These are phyloP conservation scores for Protosalanx chinensis DNA, from an alignment of 2,797 vertebrate species.

Conservation along the genomic window DNA sequence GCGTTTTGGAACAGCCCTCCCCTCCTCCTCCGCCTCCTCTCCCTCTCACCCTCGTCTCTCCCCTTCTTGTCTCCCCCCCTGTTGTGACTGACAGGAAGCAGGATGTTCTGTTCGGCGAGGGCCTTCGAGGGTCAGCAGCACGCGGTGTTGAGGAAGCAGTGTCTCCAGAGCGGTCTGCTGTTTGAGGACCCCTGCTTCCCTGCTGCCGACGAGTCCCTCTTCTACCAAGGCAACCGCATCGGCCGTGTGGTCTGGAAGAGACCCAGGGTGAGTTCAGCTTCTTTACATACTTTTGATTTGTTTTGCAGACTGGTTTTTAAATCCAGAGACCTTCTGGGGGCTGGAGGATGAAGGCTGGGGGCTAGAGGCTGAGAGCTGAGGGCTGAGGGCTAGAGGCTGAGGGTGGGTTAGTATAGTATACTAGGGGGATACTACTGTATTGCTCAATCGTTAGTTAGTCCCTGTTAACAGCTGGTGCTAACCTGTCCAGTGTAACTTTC, in stretches of 20 bases:
- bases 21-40: neutral
- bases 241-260: slow-evolving; percentile 90
- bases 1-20: neutral
- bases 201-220: slow-evolving; percentile 83
- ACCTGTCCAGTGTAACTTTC: too few species aligned
- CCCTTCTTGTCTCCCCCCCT: neutral
- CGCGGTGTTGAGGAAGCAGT: slow-evolving; percentile 85
- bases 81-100: slow-evolving; percentile 66
- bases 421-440: too few species aligned
- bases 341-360: neutral
- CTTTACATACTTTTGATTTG: neutral
- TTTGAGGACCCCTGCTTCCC: slow-evolving; percentile 92
- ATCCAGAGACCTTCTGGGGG: neutral
- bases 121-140: slow-evolving; percentile 89
- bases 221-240: slow-evolving; percentile 82
- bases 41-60: neutral
- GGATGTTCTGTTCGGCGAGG: slow-evolving; percentile 90
- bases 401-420: too few species aligned
- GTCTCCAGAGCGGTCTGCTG: slow-evolving; percentile 82
- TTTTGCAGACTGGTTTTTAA: neutral
- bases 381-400: neutral
- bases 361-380: neutral
- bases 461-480: too few species aligned
- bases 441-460: too few species aligned
- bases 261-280: slow-evolving; percentile 79